phyloP scores from a whole-genome alignment of 2,888 invertebrate genomes.

The Leucania comma region DNA sequence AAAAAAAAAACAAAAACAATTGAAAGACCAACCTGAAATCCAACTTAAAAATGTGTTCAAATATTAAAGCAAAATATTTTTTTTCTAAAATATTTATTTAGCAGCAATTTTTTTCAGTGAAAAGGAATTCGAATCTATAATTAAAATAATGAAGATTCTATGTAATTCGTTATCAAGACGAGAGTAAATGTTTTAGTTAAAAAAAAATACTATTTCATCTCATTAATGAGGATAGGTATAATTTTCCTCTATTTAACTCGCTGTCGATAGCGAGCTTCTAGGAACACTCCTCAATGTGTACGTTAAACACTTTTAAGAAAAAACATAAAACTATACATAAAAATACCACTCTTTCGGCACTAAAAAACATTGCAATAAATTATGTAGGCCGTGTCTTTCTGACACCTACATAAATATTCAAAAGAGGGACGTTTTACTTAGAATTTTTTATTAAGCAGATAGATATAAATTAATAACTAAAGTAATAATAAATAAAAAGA shows the following conservation, averaged over 20 bases:
- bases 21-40: background rate
- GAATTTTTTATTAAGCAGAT: background rate
- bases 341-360: background rate
- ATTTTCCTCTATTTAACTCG: conserved; percentile 17
- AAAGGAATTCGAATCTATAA: background rate
- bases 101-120: background rate
- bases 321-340: background rate
- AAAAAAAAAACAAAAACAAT: background rate
- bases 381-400: background rate
- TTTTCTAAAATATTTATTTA: background rate
- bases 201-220: background rate
- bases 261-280: conserved; percentile 2
- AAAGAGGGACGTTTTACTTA: background rate
- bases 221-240: background rate
- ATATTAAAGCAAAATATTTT: background rate
- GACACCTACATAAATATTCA: background rate
- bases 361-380: background rate
- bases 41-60: background rate
- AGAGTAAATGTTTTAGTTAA: background rate
- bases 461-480: background rate
- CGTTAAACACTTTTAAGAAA: conserved; percentile 15
- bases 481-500: too few species aligned
- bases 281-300: conserved; percentile 5
- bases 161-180: conserved; percentile 8
- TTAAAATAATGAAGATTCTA: conserved; percentile 5